Evolutionary conservation across 1,140 invertebrate species (phyloP), one percentile per base, ranked within the genome.

Genomic region (Drosophila ironensis): DNA sequence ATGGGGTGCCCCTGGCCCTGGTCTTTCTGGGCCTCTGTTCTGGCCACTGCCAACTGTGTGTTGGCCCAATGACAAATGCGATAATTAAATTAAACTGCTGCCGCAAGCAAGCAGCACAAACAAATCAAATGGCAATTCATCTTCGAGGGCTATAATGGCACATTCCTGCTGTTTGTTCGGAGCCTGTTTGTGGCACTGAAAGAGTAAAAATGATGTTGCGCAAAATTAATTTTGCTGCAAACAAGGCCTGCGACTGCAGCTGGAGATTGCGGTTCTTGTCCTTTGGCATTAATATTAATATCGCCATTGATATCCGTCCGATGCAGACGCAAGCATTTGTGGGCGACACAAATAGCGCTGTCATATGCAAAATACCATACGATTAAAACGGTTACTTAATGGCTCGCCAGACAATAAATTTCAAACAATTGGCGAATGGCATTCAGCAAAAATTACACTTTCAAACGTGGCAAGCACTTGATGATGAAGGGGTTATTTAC

Each of bases 31-130:
- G 27, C 20, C 11, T 30, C 9, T 38, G 30, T 28, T 35, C n/a
- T 50, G 30, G 30, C 30, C 72, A 71, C 41, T 88, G 86, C 75
- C 86, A 73, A 70, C n/a, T n/a, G n/a, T n/a, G n/a, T n/a, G 72
- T 86, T 81, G 72, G 74, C 86, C 86, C 81, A 88, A 88, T 88
- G 87, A 73, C 86, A 88, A 88, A 88, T 81, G 59, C 72, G 78
- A 84, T 88, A 88, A 88, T 88, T 88, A 88, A 88, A 88, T 88
- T 88, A 88, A 88, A 88, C 82, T 88, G 72, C 69, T 77, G 86
- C 86, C 86, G 86, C 84, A 87, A 78, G 86, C 84, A 87, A 78
- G 77, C 82, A 84, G 82, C 68, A 78, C 82, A 87, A 82, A 87
- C 76, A 84, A 88, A 73, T 88, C 64, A 88, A 88, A 88, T 80